phyloP scores from a whole-genome alignment of 2,797 vertebrate genomes.

The Cynodonichthys magdalenae region DNA sequence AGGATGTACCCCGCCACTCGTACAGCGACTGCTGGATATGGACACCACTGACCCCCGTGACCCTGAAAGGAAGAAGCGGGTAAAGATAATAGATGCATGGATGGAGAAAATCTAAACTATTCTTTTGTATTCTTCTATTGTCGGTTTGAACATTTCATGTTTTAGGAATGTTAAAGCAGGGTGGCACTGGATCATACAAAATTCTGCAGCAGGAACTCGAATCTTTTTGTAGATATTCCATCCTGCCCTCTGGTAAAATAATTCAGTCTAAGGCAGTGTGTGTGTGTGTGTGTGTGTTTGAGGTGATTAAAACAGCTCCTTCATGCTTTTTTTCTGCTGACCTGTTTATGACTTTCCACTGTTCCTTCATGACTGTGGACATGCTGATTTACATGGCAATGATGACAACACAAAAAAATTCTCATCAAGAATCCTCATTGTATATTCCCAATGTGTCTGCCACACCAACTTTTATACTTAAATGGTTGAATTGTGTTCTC shows the following conservation, averaged over 20 bases:
- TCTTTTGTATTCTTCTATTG: too few species aligned
- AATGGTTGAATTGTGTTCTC: too few species aligned
- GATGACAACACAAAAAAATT: background rate
- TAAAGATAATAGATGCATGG: too few species aligned
- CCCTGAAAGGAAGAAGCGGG: too few species aligned
- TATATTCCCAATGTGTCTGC: background rate
- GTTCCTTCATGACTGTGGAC: background rate
- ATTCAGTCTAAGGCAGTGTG: background rate
- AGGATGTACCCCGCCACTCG: too few species aligned
- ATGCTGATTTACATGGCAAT: background rate
- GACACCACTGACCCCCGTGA: too few species aligned
- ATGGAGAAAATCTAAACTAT: too few species aligned
- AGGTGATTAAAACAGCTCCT: background rate
- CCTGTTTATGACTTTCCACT: background rate
- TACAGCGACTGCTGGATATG: too few species aligned
- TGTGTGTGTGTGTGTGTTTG: background rate
- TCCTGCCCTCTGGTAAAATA: background rate
- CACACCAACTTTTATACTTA: too few species aligned
- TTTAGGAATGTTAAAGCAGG: background rate
- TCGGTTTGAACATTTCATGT: too few species aligned
- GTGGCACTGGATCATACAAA: background rate
- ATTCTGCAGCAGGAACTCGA: background rate
- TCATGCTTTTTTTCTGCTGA: background rate
- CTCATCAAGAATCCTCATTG: background rate
- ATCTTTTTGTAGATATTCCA: background rate